phyloP scores from a whole-genome alignment of 2,797 vertebrate species.

The Acipenser transmontanus region DNA sequence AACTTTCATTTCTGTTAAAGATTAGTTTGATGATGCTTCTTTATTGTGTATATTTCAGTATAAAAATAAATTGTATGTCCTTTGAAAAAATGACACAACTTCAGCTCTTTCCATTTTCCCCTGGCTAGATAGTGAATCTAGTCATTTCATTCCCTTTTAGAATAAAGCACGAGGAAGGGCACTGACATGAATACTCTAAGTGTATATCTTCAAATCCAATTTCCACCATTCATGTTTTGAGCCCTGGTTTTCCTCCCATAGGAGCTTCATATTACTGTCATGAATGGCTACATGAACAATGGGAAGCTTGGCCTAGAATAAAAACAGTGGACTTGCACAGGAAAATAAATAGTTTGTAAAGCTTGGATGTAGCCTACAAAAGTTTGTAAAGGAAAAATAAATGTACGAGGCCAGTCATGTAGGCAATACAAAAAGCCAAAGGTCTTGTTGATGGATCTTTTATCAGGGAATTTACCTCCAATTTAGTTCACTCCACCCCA shows the following conservation, averaged over 20 bases:
- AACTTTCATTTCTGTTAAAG: neutral
- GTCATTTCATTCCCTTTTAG: constrained; percentile 35
- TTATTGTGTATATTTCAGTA: constrained; percentile 1
- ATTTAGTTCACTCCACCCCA: no score
- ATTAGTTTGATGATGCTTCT: neutral
- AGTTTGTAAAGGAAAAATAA: no score
- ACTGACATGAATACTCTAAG: constrained; percentile 11
- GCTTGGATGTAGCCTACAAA: no score
- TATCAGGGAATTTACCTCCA: no score
- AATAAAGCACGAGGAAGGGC: constrained; percentile 31
- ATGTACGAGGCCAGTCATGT: no score
- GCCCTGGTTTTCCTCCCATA: constrained; percentile 9
- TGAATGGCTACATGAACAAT: constrained; percentile 4
- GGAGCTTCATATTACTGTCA: constrained; percentile 18
- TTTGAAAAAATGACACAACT: constrained; percentile 41
- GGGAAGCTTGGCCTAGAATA: neutral
- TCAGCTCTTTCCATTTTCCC: constrained; percentile 52
- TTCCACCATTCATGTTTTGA: constrained; percentile 12
- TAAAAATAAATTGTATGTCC: constrained; percentile 29
- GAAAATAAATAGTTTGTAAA: neutral
- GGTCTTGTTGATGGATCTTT: no score
- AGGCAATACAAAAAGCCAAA: no score
- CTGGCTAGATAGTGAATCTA: constrained; percentile 34
- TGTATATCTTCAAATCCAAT: constrained; percentile 21
- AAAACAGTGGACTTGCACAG: neutral